Evolutionary conservation across 2,888 invertebrate genomes (phyloP).

Genomic region (Crossocerus cetratus): DNA sequence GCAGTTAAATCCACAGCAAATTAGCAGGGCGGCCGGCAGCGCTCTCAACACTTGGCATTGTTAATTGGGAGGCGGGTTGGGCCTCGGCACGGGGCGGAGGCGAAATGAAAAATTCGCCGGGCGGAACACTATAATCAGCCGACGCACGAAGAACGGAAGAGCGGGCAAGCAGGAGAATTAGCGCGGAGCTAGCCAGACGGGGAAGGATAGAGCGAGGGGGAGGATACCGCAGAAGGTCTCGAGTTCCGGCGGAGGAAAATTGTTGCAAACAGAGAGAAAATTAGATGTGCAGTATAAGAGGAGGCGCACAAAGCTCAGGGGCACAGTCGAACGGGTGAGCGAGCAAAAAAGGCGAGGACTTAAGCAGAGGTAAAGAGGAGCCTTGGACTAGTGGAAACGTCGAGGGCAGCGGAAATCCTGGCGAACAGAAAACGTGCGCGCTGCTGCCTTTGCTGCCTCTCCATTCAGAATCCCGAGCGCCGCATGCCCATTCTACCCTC

Average conservation of each 20-base stretch:
- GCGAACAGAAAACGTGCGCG: neutral
- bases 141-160: neutral
- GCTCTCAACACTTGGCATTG: slow-evolving; percentile 52
- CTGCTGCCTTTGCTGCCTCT: neutral
- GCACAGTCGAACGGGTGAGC: neutral
- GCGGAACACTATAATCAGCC: neutral
- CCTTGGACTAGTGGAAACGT: too few relatives aligned
- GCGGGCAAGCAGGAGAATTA: neutral
- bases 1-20: slow-evolving; percentile 60
- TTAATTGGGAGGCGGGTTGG: slow-evolving; percentile 51
- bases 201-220: neutral
- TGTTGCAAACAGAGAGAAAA: slow-evolving; percentile 13
- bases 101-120: neutral
- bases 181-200: slow-evolving; percentile 3
- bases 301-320: neutral
- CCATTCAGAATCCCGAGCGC: neutral
- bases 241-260: slow-evolving; percentile 1
- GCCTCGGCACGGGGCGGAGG: neutral
- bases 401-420: neutral
- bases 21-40: slow-evolving; percentile 46
- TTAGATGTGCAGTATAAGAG: neutral
- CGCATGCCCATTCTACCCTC: neutral
- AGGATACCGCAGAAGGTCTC: neutral
- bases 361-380: slow-evolving; percentile 3
- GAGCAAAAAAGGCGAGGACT: slow-evolving; percentile 9